phyloP scores from a whole-genome alignment of 2,888 invertebrate genomes.

The Polyommatus icarus region DNA sequence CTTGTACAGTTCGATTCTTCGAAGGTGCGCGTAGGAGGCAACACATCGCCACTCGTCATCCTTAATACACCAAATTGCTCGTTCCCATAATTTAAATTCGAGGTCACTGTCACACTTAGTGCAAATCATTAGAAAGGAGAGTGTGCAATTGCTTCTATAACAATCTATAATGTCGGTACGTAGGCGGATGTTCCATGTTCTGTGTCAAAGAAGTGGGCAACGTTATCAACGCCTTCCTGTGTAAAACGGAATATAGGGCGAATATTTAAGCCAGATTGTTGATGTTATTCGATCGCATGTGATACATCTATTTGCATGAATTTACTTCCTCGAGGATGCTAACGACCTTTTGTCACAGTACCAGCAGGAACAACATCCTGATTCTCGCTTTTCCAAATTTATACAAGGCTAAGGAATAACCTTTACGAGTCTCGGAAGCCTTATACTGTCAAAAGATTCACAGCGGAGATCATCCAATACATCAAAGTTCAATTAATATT shows the following conservation, averaged over 20 bases:
- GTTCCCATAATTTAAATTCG: slow-evolving; percentile 78
- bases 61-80: slow-evolving; percentile 73
- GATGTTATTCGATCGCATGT: neutral
- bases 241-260: neutral
- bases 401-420: neutral
- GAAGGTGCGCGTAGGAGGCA: slow-evolving; percentile 73
- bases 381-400: neutral
- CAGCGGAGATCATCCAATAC: slow-evolving; percentile 4
- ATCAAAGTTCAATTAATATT: slow-evolving; percentile 1
- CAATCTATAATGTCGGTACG: slow-evolving; percentile 55
- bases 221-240: slow-evolving; percentile 24
- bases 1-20: slow-evolving; percentile 70
- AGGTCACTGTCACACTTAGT: slow-evolving; percentile 74
- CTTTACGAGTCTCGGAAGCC: neutral
- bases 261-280: neutral
- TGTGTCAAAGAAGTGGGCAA: slow-evolving; percentile 24
- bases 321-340: neutral
- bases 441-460: neutral
- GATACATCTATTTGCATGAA: neutral
- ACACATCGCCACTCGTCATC: slow-evolving; percentile 62
- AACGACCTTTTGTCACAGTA: neutral
- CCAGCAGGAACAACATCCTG: neutral
- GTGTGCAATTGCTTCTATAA: slow-evolving; percentile 67
- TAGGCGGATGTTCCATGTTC: slow-evolving; percentile 56
- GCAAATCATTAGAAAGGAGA: slow-evolving; percentile 75